Evolutionary conservation across 2,797 vertebrate species (phyloP).

Genomic region (Lagocephalus sceleratus): DNA sequence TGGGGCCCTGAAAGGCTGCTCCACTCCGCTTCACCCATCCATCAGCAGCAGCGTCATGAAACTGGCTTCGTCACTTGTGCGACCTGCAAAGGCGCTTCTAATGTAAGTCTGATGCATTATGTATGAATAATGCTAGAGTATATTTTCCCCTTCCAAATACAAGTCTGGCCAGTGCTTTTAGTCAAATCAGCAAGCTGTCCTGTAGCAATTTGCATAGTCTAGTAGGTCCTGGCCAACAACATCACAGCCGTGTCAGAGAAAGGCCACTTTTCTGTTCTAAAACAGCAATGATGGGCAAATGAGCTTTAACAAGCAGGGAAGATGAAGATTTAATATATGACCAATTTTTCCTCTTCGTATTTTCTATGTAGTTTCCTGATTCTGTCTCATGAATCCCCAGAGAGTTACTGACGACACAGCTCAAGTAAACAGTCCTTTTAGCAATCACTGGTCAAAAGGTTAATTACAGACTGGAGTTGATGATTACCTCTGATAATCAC

Average conservation of each 20-base stretch:
- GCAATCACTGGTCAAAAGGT: too few relatives aligned
- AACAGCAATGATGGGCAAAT: background rate
- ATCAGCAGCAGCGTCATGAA: slow-evolving; percentile 43
- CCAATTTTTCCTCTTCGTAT: too few relatives aligned
- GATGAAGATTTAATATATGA: slow-evolving; percentile 6
- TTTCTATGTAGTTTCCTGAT: too few relatives aligned
- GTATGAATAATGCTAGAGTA: slow-evolving; percentile 51
- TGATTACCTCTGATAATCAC: too few relatives aligned
- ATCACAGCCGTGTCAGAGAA: slow-evolving; percentile 37
- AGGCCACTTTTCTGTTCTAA: slow-evolving; percentile 1
- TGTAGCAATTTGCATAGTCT: slow-evolving; percentile 49
- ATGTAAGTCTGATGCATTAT: slow-evolving; percentile 65
- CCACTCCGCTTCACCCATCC: slow-evolving; percentile 35
- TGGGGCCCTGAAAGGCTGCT: slow-evolving; percentile 23
- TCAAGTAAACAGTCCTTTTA: too few relatives aligned
- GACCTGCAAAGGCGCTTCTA: slow-evolving; percentile 61
- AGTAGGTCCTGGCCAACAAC: slow-evolving; percentile 32
- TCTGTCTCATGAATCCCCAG: too few relatives aligned
- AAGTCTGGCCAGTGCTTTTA: slow-evolving; percentile 54
- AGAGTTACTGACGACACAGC: too few relatives aligned
- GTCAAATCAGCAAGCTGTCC: slow-evolving; percentile 63
- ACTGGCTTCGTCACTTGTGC: slow-evolving; percentile 32
- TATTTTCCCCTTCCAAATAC: slow-evolving; percentile 23
- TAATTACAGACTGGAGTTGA: too few relatives aligned
- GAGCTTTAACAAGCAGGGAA: too few relatives aligned